Evolutionary conservation across 2,888 invertebrate species (phyloP).

Genomic region (Trichopria drosophilae): DNA sequence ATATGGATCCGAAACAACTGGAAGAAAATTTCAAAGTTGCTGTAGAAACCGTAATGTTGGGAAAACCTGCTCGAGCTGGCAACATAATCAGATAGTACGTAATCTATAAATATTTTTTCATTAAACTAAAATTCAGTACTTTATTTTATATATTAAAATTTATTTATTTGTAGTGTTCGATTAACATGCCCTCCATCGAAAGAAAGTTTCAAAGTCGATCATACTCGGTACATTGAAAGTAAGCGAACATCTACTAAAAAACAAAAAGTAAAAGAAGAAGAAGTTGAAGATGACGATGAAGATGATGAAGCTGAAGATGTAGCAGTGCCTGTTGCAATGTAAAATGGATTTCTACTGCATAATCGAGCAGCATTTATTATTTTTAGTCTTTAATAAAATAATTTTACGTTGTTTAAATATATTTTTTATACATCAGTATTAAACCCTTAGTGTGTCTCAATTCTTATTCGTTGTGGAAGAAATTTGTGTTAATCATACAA

Average conservation of each 20-base stretch:
- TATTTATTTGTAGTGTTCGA: conserved; percentile 61
- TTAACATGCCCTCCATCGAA: conserved; percentile 67
- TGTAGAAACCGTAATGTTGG: conserved; percentile 67
- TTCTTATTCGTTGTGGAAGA: too few relatives aligned
- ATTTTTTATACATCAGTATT: too few relatives aligned
- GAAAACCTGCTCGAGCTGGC: conserved; percentile 70
- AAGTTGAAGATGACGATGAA: conserved; percentile 23
- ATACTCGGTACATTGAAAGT: conserved; percentile 43
- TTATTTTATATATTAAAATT: background rate
- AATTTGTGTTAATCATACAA: too few relatives aligned
- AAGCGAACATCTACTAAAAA: conserved; percentile 38
- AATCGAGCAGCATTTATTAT: too few relatives aligned
- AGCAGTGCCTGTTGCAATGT: conserved; percentile 17
- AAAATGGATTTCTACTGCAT: too few relatives aligned
- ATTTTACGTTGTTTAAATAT: too few relatives aligned
- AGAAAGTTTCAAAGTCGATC: conserved; percentile 72
- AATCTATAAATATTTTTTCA: conserved; percentile 28
- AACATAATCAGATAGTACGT: conserved; percentile 70
- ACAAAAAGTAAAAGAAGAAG: conserved; percentile 47
- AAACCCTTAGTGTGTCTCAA: too few relatives aligned
- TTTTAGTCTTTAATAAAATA: too few relatives aligned
- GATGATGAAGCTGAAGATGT: conserved; percentile 27
- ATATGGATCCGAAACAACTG: conserved; percentile 72
- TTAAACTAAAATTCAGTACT: background rate
- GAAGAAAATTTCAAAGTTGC: conserved; percentile 73